Base-by-base conservation (phyloP, 2,888 invertebrate species). In the Latrodectus elegans region DNA sequence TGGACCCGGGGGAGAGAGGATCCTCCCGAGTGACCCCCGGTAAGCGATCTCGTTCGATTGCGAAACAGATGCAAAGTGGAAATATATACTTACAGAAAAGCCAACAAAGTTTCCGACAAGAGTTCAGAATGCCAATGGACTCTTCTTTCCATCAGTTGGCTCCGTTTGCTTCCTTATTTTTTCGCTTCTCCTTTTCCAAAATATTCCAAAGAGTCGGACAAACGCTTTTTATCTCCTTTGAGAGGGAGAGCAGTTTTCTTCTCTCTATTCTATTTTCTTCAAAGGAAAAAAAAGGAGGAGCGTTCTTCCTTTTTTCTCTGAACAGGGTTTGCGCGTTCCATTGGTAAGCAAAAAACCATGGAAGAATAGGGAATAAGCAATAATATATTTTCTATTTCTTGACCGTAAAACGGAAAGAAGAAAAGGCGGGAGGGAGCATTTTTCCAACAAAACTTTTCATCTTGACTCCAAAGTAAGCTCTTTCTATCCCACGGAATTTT, bases 1-100 rank as follows among this genome's bases (percentile, higher is more conserved):
- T 38, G 38, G 38, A 22, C 38, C 38, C 38, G 6, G 38, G 38
- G 38, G 38, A n/a, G 60, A 8, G n/a, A 60, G 60, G n/a, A 60
- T 60, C 51, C 60, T 73, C 67, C 52, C 67, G 81, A 81, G 73
- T 74, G 81, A 81, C 52, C 71, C 71, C 49, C 70, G 53, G 60
- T 12, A 60, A 60, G 14, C 60, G 60, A 60, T 60, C 26, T 72
- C 49, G 64, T 22, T 81, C 81, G 65, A 74, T 72, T 67, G 67
- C 72, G 77, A 87, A 87, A 81, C 77, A 81, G 77, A 87, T 87
- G 86, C 67, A 87, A 87, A 87, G 81, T 87, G 86, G 86, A 87
- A 86, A 86, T 71, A 86, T 76, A 86, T 71, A 87, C 86, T 81
- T 73, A 72, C 76, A 67, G 52, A 73, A 65, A 71, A 71, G 67